A percentile compares a stretch with the other conserved stretches of the same genome.
These are phyloP conservation scores for Xerus inauris DNA, from an alignment of 2,113 vertebrate species.

Conservation along the genomic window DNA sequence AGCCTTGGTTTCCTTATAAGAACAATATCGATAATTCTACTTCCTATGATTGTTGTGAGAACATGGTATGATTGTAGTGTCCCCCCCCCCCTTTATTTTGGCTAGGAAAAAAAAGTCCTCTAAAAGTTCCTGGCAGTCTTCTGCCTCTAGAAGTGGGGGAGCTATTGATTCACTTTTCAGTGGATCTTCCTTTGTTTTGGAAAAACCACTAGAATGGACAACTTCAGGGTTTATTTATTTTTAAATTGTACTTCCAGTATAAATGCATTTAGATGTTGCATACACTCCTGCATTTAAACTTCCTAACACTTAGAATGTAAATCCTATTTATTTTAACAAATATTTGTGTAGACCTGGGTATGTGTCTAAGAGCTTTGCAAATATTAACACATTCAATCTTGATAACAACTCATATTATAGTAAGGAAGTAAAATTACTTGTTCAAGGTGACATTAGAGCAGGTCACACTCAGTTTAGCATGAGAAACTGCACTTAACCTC, in stretches of 20 bases:
- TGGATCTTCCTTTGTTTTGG: background rate
- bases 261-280: background rate
- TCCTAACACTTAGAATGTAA: background rate
- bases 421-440: background rate
- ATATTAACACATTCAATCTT: background rate
- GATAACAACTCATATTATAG: background rate
- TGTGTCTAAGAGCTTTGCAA: background rate
- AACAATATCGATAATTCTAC: background rate
- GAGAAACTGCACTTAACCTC: background rate
- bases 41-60: background rate
- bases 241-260: background rate
- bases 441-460: background rate
- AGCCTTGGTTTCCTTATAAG: background rate
- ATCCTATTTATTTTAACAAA: background rate
- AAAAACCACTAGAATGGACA: background rate
- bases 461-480: background rate
- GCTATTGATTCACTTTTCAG: background rate
- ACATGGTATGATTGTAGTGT: background rate
- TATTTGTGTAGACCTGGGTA: background rate
- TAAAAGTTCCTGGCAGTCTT: background rate
- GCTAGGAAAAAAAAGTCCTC: background rate
- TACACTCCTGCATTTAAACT: background rate
- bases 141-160: background rate
- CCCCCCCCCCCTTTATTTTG: too few species aligned
- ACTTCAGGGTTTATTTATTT: background rate